These are phyloP conservation scores for Chitala chitala DNA, from an alignment of 2,113 vertebrate genomes.

Conservation along the genomic window DNA sequence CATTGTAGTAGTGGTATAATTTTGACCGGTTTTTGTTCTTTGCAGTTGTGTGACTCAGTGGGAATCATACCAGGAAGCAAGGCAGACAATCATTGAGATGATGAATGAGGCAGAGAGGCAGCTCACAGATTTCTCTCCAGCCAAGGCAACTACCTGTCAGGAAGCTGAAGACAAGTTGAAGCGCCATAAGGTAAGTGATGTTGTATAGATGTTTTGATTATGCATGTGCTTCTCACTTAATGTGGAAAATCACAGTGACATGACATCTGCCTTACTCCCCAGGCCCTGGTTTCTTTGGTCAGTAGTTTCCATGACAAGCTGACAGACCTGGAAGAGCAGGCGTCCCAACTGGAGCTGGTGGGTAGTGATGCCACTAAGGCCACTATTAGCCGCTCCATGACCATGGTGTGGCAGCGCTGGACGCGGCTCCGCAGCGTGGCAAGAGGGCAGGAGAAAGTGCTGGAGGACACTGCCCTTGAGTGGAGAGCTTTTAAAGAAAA, in stretches of 20 bases:
- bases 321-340: constrained; percentile 77
- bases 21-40: neutral
- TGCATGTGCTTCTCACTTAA: no score
- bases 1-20: neutral
- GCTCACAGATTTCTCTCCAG: constrained; percentile 84
- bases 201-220: no score
- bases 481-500: constrained; percentile 80
- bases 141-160: constrained; percentile 70
- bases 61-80: constrained; percentile 79
- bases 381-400: constrained; percentile 83
- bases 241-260: no score
- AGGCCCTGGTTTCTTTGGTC: constrained; percentile 79
- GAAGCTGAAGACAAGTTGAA: constrained; percentile 80
- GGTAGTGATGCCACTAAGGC: constrained; percentile 86
- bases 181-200: constrained; percentile 72
- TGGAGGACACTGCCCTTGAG: constrained; percentile 80
- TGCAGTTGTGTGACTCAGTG: constrained; percentile 77
- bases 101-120: constrained; percentile 93
- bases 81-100: constrained; percentile 82
- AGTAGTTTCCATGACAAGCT: constrained; percentile 85
- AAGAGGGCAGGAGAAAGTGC: constrained; percentile 83
- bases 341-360: constrained; percentile 72
- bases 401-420: constrained; percentile 93
- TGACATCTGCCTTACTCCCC: constrained; percentile 26
- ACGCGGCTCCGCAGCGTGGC: constrained; percentile 79